Evolutionary conservation across 1,140 invertebrate species (phyloP).

Genomic region (Andricus grossulariae): DNA sequence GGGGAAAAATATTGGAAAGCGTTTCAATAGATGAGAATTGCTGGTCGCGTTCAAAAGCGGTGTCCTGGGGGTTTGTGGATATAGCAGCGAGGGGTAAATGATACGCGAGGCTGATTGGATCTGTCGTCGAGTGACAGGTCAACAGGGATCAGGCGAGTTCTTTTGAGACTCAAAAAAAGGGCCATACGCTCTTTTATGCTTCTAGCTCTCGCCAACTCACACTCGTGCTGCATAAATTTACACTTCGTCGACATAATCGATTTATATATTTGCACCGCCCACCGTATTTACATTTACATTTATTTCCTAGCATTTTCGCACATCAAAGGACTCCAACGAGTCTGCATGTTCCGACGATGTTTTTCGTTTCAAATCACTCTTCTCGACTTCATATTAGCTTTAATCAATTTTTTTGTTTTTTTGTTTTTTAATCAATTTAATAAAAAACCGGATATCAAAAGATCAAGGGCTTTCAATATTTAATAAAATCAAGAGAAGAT

Average conservation of each 20-base stretch:
- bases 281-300: constrained; percentile 29
- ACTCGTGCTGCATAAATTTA: constrained; percentile 31
- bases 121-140: constrained; percentile 44
- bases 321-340: constrained; percentile 4
- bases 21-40: not conserved
- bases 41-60: constrained; percentile 3
- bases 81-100: constrained; percentile 16
- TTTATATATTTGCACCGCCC: constrained; percentile 6
- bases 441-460: not conserved
- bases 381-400: not conserved
- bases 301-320: constrained; percentile 15
- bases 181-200: constrained; percentile 18
- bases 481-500: not conserved
- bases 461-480: not conserved
- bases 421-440: not conserved
- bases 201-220: not conserved
- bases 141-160: constrained; percentile 36
- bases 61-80: constrained; percentile 2
- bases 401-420: constrained; percentile 21
- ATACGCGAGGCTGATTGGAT: constrained; percentile 43
- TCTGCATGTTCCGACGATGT: not conserved
- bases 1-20: not conserved
- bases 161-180: constrained; percentile 28
- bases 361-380: constrained; percentile 3
- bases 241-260: constrained; percentile 24